Base-by-base conservation (phyloP, 2,888 invertebrate genomes). In the Drosophila recens region DNA sequence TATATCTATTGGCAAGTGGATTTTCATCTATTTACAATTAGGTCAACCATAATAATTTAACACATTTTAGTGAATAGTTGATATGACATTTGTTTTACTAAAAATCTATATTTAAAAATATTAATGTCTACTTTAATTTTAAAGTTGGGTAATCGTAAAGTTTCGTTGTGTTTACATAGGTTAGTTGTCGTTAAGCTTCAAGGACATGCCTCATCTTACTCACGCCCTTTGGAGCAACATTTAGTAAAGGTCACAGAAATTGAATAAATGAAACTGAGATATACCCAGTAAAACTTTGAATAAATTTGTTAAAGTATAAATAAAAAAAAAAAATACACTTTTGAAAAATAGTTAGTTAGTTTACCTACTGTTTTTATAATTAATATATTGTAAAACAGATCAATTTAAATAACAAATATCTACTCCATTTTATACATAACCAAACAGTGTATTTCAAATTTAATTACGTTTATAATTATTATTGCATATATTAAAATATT, bases 131-230 rank as follows among this genome's bases (percentile, higher is more conserved):
- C 3, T 20, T 20, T 20, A 20, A 1, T 20, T 20, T 20, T 3
- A 20, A 20, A 20, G 20, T 2, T 20, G 20, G 20, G 20, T 20
- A 20, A 20, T 20, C 20, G 20, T 20, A 20, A 20, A 20, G 20
- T 20, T 20, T 20, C 51, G 20, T 20, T 59, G 30, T 48, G 15
- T 27, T 51, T 51, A 23, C 20, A 54, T 40, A 11, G 20, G 20
- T 13, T 38, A 9, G 17, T 48, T 13, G 20, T 38, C 27, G 23
- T 48, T 40, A 6, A 62, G 20, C 72, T 62, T 72, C 72, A 72
- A 72, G 72, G 72, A 57, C 72, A 67, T 43, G 11, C 33, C 43
- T 15, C 48, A 15, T 30, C 17, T 20, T 4, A 20, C 11, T n/a
- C 15, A 59, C 34, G 36, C 17, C 36, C 48, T 42, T 51, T 20